A percentile compares a stretch with the other conserved stretches of the same genome.
phyloP scores from a whole-genome alignment of 2,888 invertebrate species.

The Lingula anatina region DNA sequence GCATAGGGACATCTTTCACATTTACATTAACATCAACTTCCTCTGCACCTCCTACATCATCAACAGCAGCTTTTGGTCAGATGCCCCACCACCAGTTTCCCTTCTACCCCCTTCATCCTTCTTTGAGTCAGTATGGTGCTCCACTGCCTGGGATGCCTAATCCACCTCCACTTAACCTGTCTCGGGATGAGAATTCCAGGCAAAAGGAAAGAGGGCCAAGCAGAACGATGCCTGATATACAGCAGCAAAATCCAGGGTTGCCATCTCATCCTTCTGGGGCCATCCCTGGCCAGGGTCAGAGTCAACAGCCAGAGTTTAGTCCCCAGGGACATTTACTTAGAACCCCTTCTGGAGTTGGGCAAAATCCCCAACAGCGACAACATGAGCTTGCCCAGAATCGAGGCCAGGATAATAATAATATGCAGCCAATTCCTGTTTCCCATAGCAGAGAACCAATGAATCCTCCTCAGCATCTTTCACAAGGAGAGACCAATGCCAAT shows the following conservation, averaged over 20 bases:
- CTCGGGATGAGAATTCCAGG: slow-evolving; percentile 8
- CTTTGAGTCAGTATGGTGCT: slow-evolving; percentile 12
- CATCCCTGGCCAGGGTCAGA: too few species aligned
- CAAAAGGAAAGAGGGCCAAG: neutral
- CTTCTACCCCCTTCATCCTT: slow-evolving; percentile 18
- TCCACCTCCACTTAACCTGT: slow-evolving; percentile 16
- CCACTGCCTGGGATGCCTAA: slow-evolving; percentile 10
- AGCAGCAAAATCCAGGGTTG: neutral
- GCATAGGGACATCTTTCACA: neutral
- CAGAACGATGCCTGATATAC: neutral
- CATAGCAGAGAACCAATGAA: too few species aligned
- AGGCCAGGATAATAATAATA: too few species aligned
- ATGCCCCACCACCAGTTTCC: slow-evolving; percentile 20
- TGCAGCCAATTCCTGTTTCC: too few species aligned
- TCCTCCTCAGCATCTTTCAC: too few species aligned
- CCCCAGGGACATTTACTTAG: too few species aligned
- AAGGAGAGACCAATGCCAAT: too few species aligned
- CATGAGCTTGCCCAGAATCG: too few species aligned
- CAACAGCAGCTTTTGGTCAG: slow-evolving; percentile 4
- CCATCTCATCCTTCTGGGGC: too few species aligned
- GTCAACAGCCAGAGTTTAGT: too few species aligned
- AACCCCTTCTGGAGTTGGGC: too few species aligned
- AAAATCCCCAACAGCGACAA: too few species aligned
- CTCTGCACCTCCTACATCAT: slow-evolving; percentile 3
- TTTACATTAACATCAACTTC: slow-evolving; percentile 2